Conservation (phyloP, 2,113 vertebrate genomes). For the Paedocypris sp. region DNA sequence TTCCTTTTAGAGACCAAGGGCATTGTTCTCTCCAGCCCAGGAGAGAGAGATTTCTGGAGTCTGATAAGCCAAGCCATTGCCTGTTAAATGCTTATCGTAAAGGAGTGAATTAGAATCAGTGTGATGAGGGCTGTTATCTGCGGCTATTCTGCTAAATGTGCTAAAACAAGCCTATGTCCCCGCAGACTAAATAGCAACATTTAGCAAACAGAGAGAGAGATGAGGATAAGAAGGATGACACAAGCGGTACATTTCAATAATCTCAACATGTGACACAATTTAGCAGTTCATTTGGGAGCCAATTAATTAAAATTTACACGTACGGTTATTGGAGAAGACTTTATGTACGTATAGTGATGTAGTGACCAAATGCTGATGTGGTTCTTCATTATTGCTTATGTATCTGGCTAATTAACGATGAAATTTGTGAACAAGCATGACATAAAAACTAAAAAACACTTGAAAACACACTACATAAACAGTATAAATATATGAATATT, state of each 20-base stretch:
- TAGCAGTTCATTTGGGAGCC: too few species aligned
- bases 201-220: background rate
- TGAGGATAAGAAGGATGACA: background rate
- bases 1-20: slow-evolving; percentile 30
- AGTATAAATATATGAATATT: too few species aligned
- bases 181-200: background rate
- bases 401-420: too few species aligned
- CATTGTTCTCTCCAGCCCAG: slow-evolving; percentile 37
- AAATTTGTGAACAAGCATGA: too few species aligned
- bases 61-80: slow-evolving; percentile 52
- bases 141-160: slow-evolving; percentile 43
- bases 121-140: slow-evolving; percentile 51
- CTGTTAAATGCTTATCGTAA: slow-evolving; percentile 55
- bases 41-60: slow-evolving; percentile 42
- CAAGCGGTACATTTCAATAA: background rate
- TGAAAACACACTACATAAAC: too few species aligned
- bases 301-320: too few species aligned
- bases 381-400: too few species aligned
- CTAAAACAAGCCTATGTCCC: background rate
- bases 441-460: too few species aligned
- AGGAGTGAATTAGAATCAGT: slow-evolving; percentile 33
- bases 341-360: too few species aligned
- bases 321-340: too few species aligned
- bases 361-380: too few species aligned
- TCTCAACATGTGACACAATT: too few species aligned